These are phyloP conservation scores for Rhabdornis inornatus DNA, from an alignment of 2,113 vertebrate species.

Conservation along the genomic window DNA sequence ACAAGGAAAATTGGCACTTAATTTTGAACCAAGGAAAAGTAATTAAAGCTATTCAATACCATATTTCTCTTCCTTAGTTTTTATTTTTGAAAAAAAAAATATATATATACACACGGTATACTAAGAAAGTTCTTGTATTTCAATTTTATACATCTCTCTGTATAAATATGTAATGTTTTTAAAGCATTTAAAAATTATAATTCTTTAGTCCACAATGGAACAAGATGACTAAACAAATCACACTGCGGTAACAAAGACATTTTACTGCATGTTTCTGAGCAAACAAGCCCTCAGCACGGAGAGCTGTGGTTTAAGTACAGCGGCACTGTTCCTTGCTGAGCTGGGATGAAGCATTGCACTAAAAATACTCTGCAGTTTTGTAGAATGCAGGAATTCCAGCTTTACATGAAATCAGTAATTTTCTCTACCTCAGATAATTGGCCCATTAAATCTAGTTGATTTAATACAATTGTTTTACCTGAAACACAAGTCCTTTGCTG, in stretches of 20 bases:
- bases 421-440: not conserved
- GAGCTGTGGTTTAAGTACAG: not conserved
- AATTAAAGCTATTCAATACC: not conserved
- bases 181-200: not conserved
- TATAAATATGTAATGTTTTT: not conserved
- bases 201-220: not conserved
- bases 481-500: conserved; percentile 91
- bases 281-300: not conserved
- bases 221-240: not conserved
- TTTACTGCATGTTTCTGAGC: not conserved
- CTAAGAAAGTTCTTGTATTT: not conserved
- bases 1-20: not conserved
- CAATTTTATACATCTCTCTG: not conserved
- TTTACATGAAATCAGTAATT: not conserved
- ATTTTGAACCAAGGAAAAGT: not conserved
- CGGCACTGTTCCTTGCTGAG: not conserved
- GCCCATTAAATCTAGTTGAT: not conserved
- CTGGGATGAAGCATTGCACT: not conserved
- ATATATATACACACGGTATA: not conserved
- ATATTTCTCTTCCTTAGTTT: not conserved
- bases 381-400: not conserved
- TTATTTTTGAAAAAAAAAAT: not conserved
- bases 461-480: conserved; percentile 73
- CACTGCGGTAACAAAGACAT: not conserved
- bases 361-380: not conserved